Evolutionary conservation across 2,797 vertebrate genomes (phyloP).

Genomic region (Hemibagrus guttatus): DNA sequence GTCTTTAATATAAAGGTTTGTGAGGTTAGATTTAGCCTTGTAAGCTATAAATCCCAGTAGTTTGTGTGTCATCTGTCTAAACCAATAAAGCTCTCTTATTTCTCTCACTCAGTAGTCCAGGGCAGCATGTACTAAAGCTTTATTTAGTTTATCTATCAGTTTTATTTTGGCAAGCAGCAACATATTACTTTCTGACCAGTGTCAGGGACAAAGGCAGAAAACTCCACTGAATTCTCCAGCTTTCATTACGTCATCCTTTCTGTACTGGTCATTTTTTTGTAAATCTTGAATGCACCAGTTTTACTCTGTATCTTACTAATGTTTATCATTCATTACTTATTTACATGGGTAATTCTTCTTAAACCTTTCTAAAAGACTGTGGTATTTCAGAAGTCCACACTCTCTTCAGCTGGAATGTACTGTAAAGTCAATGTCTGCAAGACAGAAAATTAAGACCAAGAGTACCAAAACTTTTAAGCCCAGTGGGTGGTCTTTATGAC

Average conservation of each 20-base stretch:
- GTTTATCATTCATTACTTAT: not conserved
- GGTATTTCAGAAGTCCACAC: not conserved
- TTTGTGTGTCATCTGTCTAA: conserved; percentile 13
- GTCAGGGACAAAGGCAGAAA: not conserved
- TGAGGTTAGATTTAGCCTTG: conserved; percentile 8
- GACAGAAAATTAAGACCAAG: not conserved
- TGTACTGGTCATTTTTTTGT: not conserved
- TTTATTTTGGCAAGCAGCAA: conserved; percentile 31
- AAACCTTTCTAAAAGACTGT: not conserved
- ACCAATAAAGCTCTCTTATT: conserved; percentile 15
- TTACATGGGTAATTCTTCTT: not conserved
- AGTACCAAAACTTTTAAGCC: not conserved
- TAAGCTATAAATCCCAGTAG: conserved; percentile 21
- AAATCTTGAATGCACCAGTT: not conserved
- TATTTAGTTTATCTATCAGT: not conserved
- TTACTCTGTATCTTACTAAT: not conserved
- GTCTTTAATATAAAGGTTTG: conserved; percentile 27
- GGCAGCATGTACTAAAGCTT: not conserved
- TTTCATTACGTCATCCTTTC: not conserved
- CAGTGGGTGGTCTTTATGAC: not conserved
- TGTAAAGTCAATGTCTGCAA: not conserved
- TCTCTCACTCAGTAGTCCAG: conserved; percentile 41
- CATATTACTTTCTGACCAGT: not conserved
- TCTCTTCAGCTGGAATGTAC: not conserved
- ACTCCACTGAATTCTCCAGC: not conserved